Evolutionary conservation across 2,888 invertebrate species (phyloP), one percentile per base, ranked within the genome.

Genomic region (Leptopilina drosophilae): DNA sequence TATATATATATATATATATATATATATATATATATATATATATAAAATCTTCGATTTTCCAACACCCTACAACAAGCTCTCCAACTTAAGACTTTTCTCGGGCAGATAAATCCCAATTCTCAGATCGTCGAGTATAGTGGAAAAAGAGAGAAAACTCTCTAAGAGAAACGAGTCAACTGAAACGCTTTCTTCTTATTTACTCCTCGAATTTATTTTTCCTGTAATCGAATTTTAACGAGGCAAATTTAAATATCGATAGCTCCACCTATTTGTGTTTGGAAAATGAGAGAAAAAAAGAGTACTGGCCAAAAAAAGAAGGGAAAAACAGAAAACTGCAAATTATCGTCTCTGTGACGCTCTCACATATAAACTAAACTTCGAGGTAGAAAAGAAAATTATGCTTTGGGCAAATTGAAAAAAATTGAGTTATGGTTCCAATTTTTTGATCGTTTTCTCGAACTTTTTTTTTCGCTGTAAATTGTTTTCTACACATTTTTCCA

Each of bases 211-310:
- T 69, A 69, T 69, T 69, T 69, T 33, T 14, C 69, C 53, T 20
- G 26, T 69, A 53, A 69, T 69, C 20, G 49, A 53, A 12, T 69
- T 69, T 69, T 69, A 69, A 69, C 69, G 69, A 69, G 49, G 49
- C 69, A 69, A 69, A 69, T 69, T 69, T 69, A 14, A 69, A 69
- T 69, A 69, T 69, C 69, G 49, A 69, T 69, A 49, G 69, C 49
- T 49, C 46, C 69, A 42, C 11, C 42, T 8, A 69, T 46, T 69
- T 15, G 69, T 14, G 0, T 53, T 69, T 7, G 26, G 14, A 49
- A 15, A 11, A 42, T 6, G 20, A 9, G 42, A 66, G 49, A 20
- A 49, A 67, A 20, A 46, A 15, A 15, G 0, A 53, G 1, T 20
- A 49, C 15, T 12, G 20, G 20, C 49, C 46, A 46, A 46, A 46